These are phyloP conservation scores for Lepetodrilus schrolli DNA, from an alignment of 2,888 invertebrate genomes.

Conservation along the genomic window DNA sequence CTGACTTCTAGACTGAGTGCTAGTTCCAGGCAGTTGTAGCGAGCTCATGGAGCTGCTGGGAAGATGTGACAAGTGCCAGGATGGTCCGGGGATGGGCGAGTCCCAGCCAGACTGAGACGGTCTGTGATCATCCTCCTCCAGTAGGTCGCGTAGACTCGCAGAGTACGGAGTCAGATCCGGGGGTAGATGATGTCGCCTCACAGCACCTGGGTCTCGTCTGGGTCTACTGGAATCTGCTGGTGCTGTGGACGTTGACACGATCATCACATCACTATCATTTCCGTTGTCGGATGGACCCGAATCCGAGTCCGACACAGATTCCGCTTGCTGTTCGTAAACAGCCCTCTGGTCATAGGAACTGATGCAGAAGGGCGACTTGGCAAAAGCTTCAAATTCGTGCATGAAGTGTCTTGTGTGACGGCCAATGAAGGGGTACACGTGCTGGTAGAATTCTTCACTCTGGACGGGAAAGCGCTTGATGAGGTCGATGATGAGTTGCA, in stretches of 20 bases:
- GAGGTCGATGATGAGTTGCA: constrained; percentile 82
- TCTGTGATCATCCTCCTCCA: constrained; percentile 6
- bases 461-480: constrained; percentile 76
- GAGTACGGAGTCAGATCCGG: background rate
- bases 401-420: constrained; percentile 88
- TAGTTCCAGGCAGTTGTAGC: background rate
- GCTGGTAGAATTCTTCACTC: constrained; percentile 81
- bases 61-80: constrained; percentile 43
- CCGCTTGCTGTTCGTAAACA: constrained; percentile 62
- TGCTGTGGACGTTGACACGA: background rate
- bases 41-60: background rate
- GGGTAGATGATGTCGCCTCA: background rate
- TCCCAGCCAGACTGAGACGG: constrained; percentile 60
- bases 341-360: constrained; percentile 79
- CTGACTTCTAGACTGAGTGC: background rate
- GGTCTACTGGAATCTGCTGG: background rate
- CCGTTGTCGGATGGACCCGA: constrained; percentile 41
- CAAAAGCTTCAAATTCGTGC: constrained; percentile 90
- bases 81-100: constrained; percentile 66
- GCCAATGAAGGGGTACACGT: constrained; percentile 83
- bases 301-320: constrained; percentile 47
- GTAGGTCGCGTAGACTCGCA: constrained; percentile 4
- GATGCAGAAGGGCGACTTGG: constrained; percentile 90
- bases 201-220: background rate
- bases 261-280: constrained; percentile 58